Conservation (phyloP, 2,113 vertebrate species). For the Pituophis catenifer region DNA sequence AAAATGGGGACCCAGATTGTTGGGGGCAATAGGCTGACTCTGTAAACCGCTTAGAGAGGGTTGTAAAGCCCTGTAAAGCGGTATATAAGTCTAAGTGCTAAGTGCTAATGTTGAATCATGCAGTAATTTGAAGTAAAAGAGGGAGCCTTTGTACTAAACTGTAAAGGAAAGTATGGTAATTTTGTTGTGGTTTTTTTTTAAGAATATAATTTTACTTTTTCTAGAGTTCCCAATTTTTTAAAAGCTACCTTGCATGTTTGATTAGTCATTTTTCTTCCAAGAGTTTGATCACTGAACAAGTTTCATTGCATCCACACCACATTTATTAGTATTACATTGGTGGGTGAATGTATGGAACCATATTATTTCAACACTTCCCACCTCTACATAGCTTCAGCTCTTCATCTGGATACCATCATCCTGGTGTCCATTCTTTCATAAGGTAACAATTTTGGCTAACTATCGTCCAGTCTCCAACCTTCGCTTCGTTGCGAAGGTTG, state of each 20-base stretch:
- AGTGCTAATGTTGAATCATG: neutral
- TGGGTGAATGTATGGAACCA: neutral
- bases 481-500: too few species aligned
- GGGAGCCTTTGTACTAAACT: neutral
- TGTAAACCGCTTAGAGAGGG: too few species aligned
- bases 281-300: neutral
- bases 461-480: too few species aligned
- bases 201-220: neutral
- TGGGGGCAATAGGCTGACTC: too few species aligned
- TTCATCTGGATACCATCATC: neutral
- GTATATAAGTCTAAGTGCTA: too few species aligned
- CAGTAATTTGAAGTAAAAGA: neutral
- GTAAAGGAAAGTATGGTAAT: neutral
- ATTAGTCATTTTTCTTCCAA: neutral
- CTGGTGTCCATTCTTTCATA: neutral
- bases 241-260: neutral
- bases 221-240: neutral
- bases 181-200: neutral
- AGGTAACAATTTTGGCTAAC: too few species aligned
- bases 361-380: neutral
- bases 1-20: too few species aligned
- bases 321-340: neutral
- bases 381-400: neutral
- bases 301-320: neutral
- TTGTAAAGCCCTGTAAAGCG: too few species aligned